Base-by-base conservation (phyloP, 2,888 invertebrate species). In the Encarsia formosa region DNA sequence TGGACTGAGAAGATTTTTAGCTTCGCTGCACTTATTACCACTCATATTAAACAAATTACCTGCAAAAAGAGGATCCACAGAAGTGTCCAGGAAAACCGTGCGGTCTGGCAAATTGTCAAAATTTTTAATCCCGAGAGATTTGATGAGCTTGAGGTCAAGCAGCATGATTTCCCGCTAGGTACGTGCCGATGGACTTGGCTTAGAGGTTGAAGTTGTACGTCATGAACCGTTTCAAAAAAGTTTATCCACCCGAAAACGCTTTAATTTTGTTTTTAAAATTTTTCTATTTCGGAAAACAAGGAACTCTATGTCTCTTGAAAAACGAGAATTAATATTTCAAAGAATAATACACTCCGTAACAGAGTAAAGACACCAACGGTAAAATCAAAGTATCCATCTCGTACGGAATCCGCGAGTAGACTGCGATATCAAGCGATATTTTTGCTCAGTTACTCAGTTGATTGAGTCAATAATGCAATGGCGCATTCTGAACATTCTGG, bases 1-100 rank as follows among this genome's bases (percentile, higher is more conserved):
- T 1, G 81, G 81, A 23, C 77, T 78, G 19, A 81, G 59, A 0
- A 78, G 73, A 0, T 68, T 66, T n/a, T 81, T 65, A 75, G 79
- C 76, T 6, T 76, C 73, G 1, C 75, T 73, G 80, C 80, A 80
- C 63, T 35, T 16, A 60, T 64, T 56, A 48, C 65, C 67, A 49
- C 49, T 53, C 3, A 68, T 52, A 16, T 59, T 61, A 41, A 66
- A 66, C 6, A 68, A 42, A 41, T 64, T 66, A 40, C 55, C 59
- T 11, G 59, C 62, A 6, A 67, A 56, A 3, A 68, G 41, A 0
- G 64, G 64, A 55, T 67, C 67, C 5, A 60, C 59, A 11, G 56
- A 56, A 34, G 61, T 62, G 22, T 59, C 56, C 22, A 65, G 40
- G 34, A 65, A 61, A 18, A 54, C 49, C 1, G 55, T 54, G 45